Evolutionary conservation across 2,797 vertebrate species (phyloP), one percentile per base, ranked within the genome.

Genomic region (Choloepus didactylus): DNA sequence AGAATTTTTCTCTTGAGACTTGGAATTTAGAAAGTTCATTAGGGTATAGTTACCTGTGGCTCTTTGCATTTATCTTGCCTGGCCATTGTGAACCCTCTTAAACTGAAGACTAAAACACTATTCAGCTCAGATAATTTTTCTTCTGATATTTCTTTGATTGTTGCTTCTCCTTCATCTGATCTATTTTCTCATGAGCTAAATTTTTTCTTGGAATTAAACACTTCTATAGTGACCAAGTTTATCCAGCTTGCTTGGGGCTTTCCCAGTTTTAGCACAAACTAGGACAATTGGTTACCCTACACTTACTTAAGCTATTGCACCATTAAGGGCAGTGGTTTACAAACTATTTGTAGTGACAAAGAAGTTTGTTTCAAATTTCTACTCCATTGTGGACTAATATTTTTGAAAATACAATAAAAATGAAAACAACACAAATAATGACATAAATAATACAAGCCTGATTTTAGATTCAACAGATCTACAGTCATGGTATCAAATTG

Each of bases 71-170:
- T 44, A 72, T 54, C 35, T 60, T 60, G 38, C 15, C 46, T 84
- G 8, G 10, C 67, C 16, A 6, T 38, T 76, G 35, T 46, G 31
- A 95, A 27, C 25, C 8, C 21, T 80, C 59, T 90, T 87, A 19
- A 77, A 38, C 56, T 44, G 15, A 91, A 62, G 49, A 62, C 54
- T 82, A 49, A 87, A 75, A 91, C 10, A 90, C 72, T 88, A 31
- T 60, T 94, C 7, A 56, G 59, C 11, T 73, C 41, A 82, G 77
- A 90, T 46, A 89, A 51, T 85, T 90, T 97, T 92, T 94, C 80
- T 94, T 86, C 83, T 84, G 35, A 77, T 90, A 76, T 82, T 95
- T 96, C 88, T 92, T 84, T 90, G 62, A 59, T 82, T 62, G 67
- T 73, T 85, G 54, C 38, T 84, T 93, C 19, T 4, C 27, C 51